A percentile compares a stretch with the other conserved stretches of the same genome.
Conservation (phyloP, 1,140 invertebrate species). For the Bombyx mori region DNA sequence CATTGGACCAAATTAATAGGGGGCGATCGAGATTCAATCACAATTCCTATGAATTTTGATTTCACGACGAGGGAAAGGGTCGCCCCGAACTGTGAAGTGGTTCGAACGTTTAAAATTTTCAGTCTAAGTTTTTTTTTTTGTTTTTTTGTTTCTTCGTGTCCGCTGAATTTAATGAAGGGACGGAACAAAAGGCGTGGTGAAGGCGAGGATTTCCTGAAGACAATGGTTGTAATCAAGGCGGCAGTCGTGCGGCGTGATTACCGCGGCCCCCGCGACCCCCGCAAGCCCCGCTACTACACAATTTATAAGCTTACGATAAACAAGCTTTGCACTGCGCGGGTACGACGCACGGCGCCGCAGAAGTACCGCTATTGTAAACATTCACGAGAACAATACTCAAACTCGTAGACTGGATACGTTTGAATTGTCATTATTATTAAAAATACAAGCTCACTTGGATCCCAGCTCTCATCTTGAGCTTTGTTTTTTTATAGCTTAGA, state of each 20-base stretch:
- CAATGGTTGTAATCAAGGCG: constrained; percentile 48
- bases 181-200: constrained; percentile 38
- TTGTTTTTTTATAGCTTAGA: too few relatives aligned
- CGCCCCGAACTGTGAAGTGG: constrained; percentile 2
- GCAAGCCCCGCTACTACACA: constrained; percentile 17
- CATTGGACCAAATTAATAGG: constrained; percentile 23
- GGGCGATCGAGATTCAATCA: constrained; percentile 24
- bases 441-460: too few relatives aligned
- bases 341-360: background rate
- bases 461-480: too few relatives aligned
- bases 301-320: constrained; percentile 45
- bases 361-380: too few relatives aligned
- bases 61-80: constrained; percentile 12
- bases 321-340: constrained; percentile 20
- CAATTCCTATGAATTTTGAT: constrained; percentile 13
- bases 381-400: too few relatives aligned
- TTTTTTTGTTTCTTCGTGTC: constrained; percentile 29
- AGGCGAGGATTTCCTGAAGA: constrained; percentile 45
- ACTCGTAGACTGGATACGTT: too few relatives aligned
- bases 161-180: constrained; percentile 38
- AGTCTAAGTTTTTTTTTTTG: too few relatives aligned
- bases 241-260: constrained; percentile 21
- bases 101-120: too few relatives aligned
- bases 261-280: constrained; percentile 12
- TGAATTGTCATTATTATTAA: too few relatives aligned